Evolutionary conservation across 2,888 invertebrate species (phyloP).

Genomic region (Drosophila prolongata): DNA sequence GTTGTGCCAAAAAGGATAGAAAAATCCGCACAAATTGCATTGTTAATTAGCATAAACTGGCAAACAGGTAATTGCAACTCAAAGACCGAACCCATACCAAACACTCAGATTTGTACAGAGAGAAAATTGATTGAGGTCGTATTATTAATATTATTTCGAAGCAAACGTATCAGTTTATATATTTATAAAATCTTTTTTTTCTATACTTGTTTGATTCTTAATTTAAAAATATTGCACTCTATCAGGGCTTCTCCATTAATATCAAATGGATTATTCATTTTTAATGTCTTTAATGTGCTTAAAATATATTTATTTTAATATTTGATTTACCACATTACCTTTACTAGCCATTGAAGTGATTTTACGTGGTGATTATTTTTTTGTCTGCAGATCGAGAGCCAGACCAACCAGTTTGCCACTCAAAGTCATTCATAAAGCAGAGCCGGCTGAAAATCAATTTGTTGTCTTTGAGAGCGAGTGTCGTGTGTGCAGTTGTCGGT

Average conservation of each 20-base stretch:
- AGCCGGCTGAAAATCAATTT: constrained; percentile 44
- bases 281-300: no score
- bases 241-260: no score
- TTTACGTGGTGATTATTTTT: neutral
- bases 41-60: constrained; percentile 69
- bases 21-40: constrained; percentile 55
- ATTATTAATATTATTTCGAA: no score
- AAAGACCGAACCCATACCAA: constrained; percentile 29
- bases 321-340: no score
- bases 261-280: no score
- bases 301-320: no score
- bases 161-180: no score
- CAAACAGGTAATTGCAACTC: constrained; percentile 56
- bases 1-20: constrained; percentile 56
- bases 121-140: neutral
- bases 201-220: no score
- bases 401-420: constrained; percentile 52
- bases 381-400: constrained; percentile 24
- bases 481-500: constrained; percentile 17
- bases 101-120: constrained; percentile 24
- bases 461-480: constrained; percentile 34
- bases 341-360: no score
- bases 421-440: constrained; percentile 68
- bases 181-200: no score
- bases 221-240: no score